A percentile compares a stretch with the other conserved stretches of the same genome.
These are phyloP conservation scores for Piezodorus guildinii DNA, from an alignment of 1,140 invertebrate species.

Conservation along the genomic window DNA sequence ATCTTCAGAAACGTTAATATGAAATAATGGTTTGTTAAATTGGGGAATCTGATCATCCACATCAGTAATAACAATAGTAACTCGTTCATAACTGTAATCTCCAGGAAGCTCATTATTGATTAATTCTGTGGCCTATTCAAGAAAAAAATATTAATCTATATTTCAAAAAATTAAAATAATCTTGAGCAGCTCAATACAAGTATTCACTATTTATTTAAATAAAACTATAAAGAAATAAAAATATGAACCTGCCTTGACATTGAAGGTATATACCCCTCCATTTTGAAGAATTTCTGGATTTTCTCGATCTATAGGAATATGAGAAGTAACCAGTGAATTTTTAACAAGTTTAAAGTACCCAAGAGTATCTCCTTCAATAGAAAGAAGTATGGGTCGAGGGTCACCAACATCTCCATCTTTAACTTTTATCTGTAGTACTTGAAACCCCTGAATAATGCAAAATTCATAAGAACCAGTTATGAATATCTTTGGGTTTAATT, in stretches of 20 bases:
- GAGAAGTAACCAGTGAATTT: slow-evolving; percentile 39
- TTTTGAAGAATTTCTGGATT: slow-evolving; percentile 57
- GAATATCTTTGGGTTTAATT: not conserved
- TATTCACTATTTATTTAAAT: no score
- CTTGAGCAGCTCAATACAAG: no score
- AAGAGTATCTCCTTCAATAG: slow-evolving; percentile 51
- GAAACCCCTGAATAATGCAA: slow-evolving; percentile 33
- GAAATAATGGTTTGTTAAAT: slow-evolving; percentile 56
- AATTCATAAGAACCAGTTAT: no score
- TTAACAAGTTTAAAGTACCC: slow-evolving; percentile 52
- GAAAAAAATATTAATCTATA: slow-evolving; percentile 24
- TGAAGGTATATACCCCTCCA: slow-evolving; percentile 65
- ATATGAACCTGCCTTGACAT: slow-evolving; percentile 41
- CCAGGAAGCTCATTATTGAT: slow-evolving; percentile 57
- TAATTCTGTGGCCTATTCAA: slow-evolving; percentile 51
- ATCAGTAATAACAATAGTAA: slow-evolving; percentile 71
- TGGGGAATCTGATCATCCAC: slow-evolving; percentile 69
- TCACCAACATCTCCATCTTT: slow-evolving; percentile 66
- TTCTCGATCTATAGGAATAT: slow-evolving; percentile 57
- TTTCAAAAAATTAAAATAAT: no score
- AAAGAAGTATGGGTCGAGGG: slow-evolving; percentile 49
- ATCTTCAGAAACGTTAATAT: slow-evolving; percentile 63
- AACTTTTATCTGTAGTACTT: slow-evolving; percentile 53
- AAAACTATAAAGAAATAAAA: no score
- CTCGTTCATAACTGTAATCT: slow-evolving; percentile 49